Evolutionary conservation across 2,797 vertebrate genomes (phyloP), one percentile per base, ranked within the genome.

Genomic region (Acipenser ruthenus): DNA sequence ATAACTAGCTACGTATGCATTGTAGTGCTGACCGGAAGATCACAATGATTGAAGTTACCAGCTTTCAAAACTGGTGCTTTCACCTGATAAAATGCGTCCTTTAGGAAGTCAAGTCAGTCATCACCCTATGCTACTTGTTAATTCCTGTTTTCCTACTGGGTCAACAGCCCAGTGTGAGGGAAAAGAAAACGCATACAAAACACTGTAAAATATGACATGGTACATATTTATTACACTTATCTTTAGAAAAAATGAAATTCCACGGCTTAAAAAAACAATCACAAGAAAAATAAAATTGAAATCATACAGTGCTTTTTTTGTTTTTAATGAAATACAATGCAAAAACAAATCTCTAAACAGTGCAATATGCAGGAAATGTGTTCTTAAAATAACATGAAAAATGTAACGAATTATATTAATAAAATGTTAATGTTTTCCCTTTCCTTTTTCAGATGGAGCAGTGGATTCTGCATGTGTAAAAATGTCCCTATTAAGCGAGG

Each of bases 201-300:
- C 37, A 37, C 37, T 5, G 37, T 37, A 5, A 37, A 37, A 37
- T 37, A 37, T 37, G 37, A 37, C 18, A 37, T 49, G 61, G n/a
- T 66, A 62, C 51, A 69, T 69, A 53, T 69, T 48, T 60, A 70
- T 60, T 63, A 70, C 64, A 66, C 70, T 70, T 66, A 70, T 66
- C 62, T 49, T 66, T 58, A 15, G 55, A 61, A 53, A 49, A 66
- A 37, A 37, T 37, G 37, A 70, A 63, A 49, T 66, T n/a, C 60
- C 6, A 15, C 60, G 66, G 62, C 64, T 63, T 65, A 66, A 64
- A 69, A 69, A 66, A 55, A 12, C 2, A 58, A 10, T 65, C 58
- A 48, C 56, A 65, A 49, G 11, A 58, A 56, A 51, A 64, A 12
- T 6, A 49, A 56, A 12, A 18, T 18, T 6, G 15, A 49, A 58